phyloP scores from a whole-genome alignment of 1,140 invertebrate genomes.

The Eufriesea mexicana region DNA sequence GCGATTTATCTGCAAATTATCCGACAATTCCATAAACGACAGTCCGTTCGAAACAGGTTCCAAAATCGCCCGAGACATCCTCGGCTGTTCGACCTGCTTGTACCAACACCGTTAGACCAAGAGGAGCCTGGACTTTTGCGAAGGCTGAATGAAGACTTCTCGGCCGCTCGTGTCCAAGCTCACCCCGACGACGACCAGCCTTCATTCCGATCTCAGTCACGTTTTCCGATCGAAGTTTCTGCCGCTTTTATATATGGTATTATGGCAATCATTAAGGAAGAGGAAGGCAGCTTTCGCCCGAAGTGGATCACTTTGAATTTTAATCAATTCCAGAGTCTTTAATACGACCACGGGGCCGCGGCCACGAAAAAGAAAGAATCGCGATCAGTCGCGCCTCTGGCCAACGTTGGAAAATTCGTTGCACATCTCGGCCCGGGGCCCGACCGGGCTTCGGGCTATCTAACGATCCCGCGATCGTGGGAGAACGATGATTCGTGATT shows the following conservation, averaged over 20 bases:
- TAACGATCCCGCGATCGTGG: not conserved
- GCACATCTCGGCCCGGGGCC: too few species aligned
- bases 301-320: constrained; percentile 66
- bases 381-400: not conserved
- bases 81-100: too few species aligned
- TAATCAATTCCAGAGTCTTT: constrained; percentile 47
- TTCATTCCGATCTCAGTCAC: constrained; percentile 62
- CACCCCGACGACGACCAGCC: not conserved
- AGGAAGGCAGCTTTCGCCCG: constrained; percentile 28
- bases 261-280: constrained; percentile 57
- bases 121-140: not conserved
- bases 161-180: constrained; percentile 11
- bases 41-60: too few species aligned
- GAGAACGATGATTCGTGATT: constrained; percentile 32
- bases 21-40: too few species aligned
- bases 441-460: not conserved
- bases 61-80: too few species aligned
- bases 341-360: constrained; percentile 2
- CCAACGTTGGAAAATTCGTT: constrained; percentile 40
- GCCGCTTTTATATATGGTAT: constrained; percentile 55
- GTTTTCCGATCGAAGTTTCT: constrained; percentile 39
- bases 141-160: constrained; percentile 1
- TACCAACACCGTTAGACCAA: not conserved
- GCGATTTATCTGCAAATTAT: not conserved
- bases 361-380: not conserved